Percentiles rank a stretch among this genome's conserved stretches.
These are phyloP conservation scores for Microplitis demolitor DNA, from an alignment of 1,140 invertebrate species.

Conservation along the genomic window DNA sequence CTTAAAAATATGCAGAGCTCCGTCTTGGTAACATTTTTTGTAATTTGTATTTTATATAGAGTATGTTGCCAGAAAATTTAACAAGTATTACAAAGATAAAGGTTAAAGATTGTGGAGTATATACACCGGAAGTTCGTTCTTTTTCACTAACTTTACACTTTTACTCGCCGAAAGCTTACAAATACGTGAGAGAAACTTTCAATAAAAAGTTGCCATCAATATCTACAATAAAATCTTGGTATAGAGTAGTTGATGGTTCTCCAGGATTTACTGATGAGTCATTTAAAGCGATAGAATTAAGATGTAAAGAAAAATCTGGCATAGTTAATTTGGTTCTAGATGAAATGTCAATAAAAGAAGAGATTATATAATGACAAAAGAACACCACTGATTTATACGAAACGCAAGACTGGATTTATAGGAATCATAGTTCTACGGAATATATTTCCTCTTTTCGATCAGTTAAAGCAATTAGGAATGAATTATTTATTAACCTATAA, in stretches of 20 bases:
- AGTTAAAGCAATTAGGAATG: no score
- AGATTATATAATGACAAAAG: background rate
- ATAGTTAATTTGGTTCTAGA: background rate
- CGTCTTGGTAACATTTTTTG: no score
- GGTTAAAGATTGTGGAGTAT: background rate
- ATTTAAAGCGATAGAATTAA: background rate
- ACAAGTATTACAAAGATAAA: background rate
- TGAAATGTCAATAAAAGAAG: background rate
- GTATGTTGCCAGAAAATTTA: background rate
- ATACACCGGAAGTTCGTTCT: slow-evolving; percentile 23
- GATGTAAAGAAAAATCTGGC: background rate
- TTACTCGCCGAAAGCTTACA: slow-evolving; percentile 46
- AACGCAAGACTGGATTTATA: background rate
- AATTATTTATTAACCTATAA: background rate
- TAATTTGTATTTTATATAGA: background rate
- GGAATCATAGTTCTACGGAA: background rate
- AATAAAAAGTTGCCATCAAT: background rate
- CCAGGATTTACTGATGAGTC: background rate
- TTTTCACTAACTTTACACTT: slow-evolving; percentile 46
- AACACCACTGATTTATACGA: background rate
- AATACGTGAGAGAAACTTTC: slow-evolving; percentile 45
- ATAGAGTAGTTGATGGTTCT: background rate
- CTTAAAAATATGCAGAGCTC: no score
- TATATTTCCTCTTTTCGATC: background rate
- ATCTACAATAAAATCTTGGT: background rate